These are phyloP conservation scores for Leptinotarsa undecemlineata DNA, from an alignment of 1,140 invertebrate species.

Conservation along the genomic window DNA sequence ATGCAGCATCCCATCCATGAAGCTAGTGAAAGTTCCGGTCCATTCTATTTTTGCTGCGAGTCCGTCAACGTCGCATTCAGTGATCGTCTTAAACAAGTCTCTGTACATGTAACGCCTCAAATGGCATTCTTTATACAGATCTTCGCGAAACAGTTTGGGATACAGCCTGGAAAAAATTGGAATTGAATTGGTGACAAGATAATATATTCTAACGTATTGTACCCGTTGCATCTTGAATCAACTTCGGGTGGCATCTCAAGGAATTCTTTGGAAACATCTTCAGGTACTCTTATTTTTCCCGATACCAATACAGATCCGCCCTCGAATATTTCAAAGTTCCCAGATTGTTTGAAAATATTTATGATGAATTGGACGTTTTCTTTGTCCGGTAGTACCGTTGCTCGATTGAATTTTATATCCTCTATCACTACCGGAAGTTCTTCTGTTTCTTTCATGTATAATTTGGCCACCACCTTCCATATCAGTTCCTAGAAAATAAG, in stretches of 20 bases:
- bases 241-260: conserved; percentile 55
- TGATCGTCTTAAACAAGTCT: conserved; percentile 82
- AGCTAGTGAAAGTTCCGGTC: conserved; percentile 89
- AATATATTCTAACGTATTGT: too few species aligned
- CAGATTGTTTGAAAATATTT: conserved; percentile 82
- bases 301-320: conserved; percentile 79
- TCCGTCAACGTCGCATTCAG: conserved; percentile 67
- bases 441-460: conserved; percentile 72
- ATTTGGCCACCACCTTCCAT: conserved; percentile 89
- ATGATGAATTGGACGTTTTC: conserved; percentile 81
- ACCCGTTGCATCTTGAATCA: conserved; percentile 51
- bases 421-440: conserved; percentile 84
- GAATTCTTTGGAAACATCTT: conserved; percentile 64
- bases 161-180: conserved; percentile 56
- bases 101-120: conserved; percentile 92
- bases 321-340: conserved; percentile 91
- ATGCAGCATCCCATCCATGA: conserved; percentile 92
- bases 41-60: conserved; percentile 71
- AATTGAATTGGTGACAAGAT: too few species aligned
- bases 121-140: conserved; percentile 91
- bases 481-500: conserved; percentile 67
- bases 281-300: conserved; percentile 71
- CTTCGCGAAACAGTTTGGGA: conserved; percentile 64
- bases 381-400: conserved; percentile 86
- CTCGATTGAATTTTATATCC: conserved; percentile 83